A percentile compares a stretch with the other conserved stretches of the same genome.
These are phyloP conservation scores for Scaeva pyrastri DNA, from an alignment of 2,888 invertebrate genomes.

Conservation along the genomic window DNA sequence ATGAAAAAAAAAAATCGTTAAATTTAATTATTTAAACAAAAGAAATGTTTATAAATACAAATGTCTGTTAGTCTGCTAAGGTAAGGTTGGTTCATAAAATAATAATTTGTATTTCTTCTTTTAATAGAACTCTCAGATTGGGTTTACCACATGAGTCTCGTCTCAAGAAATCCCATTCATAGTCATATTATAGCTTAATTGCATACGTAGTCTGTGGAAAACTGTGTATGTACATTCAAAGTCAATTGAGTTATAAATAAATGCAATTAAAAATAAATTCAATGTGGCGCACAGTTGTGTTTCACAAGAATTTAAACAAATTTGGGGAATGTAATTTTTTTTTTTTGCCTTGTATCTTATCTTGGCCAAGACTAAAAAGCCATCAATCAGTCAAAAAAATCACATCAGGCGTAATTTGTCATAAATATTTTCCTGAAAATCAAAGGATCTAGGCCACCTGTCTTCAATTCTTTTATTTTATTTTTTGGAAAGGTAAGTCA, in stretches of 20 bases:
- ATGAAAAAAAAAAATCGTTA: not conserved
- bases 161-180: not conserved
- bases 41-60: constrained; percentile 6
- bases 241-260: constrained; percentile 9
- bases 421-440: not conserved
- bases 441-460: constrained; percentile 23
- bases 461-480: not conserved
- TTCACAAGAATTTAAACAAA: not conserved
- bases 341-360: not conserved
- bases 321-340: not conserved
- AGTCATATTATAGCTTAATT: constrained; percentile 6
- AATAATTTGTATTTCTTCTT: not conserved
- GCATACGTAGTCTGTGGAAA: too few species aligned
- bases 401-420: constrained; percentile 13
- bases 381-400: constrained; percentile 23
- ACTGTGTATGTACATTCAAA: constrained; percentile 5
- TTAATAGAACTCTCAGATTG: not conserved
- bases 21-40: constrained; percentile 7
- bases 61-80: not conserved
- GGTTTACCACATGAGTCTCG: not conserved
- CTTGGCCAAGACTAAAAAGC: not conserved
- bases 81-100: not conserved
- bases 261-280: constrained; percentile 16
- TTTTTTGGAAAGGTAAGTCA: constrained; percentile 1
- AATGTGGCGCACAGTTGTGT: not conserved